Base-by-base conservation (phyloP, 2,113 vertebrate genomes). In the Corythoichthys haematopterus region DNA sequence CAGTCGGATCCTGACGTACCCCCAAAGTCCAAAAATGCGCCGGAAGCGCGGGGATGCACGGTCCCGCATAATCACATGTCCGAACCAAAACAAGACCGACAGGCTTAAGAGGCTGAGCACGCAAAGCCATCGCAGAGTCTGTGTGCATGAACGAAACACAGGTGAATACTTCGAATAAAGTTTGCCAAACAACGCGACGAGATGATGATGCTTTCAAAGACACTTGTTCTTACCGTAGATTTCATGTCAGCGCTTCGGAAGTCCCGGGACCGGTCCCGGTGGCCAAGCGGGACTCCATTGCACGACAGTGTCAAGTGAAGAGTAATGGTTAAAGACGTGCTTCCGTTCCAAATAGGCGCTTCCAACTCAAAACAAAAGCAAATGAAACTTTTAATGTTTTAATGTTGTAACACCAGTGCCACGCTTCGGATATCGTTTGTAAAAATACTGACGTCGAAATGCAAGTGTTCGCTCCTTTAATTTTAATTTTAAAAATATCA, bases 61-160 rank as follows among this genome's bases (percentile, higher is more conserved):
- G 38, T 77, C 64, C 67, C 77, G 69, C 35, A 47, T 75, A 48
- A 83, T 79, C 48, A 88, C 55, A 67, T 83, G 69, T 69, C 68
- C 83, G 33, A 88, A 84, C 88, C 89, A 92, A 1, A 91, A 60
- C 66, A 91, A 43, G 57, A 91, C 57, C 28, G 61, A 72, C 1
- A 92, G 52, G 43, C 80, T 79, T n/a, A 89, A 58, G 64, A 89
- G 61, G 65, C 72, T 47, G 38, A 92, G 61, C 74, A 90, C 71
- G 62, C 75, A 81, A 1, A 91, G 53, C 84, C 86, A 88, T 38
- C 68, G 40, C 33, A 75, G 38, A 58, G 66, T 81, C 88, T 91
- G 77, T 16, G 33, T 4, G 6, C 20, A 38, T 4, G 6, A 43
- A 38, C 15, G 4, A 33, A 43, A 53, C 33, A 53, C 10, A 62